A percentile compares a stretch with the other conserved stretches of the same genome.
These are phyloP conservation scores for Lasioglossum albipes DNA, from an alignment of 1,140 invertebrate genomes.

Conservation along the genomic window DNA sequence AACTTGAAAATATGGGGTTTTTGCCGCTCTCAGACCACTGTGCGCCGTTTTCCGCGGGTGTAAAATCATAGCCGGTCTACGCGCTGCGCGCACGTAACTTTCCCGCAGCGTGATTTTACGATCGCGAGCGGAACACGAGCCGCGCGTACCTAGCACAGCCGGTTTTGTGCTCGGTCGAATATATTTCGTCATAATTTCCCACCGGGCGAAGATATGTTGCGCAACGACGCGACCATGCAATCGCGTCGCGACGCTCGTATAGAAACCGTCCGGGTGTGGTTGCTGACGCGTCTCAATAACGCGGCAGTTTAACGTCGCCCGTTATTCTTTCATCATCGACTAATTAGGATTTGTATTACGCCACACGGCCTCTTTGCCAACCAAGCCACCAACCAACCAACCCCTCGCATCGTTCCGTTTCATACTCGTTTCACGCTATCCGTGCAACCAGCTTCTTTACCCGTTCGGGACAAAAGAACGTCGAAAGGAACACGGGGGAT, in stretches of 20 bases:
- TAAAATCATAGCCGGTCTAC: not conserved
- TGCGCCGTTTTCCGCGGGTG: conserved; percentile 3
- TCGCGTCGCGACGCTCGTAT: not conserved
- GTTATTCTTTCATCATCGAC: not conserved
- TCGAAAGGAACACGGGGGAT: not conserved
- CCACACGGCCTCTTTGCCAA: too few species aligned
- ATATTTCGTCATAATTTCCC: conserved; percentile 25
- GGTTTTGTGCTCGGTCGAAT: not conserved
- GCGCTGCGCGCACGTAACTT: too few species aligned
- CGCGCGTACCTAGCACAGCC: not conserved
- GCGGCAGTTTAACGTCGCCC: not conserved
- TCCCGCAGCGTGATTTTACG: not conserved
- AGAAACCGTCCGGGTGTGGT: not conserved
- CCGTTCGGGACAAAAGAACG: not conserved
- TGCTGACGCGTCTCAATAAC: not conserved
- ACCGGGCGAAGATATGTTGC: not conserved
- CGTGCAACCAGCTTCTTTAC: too few species aligned
- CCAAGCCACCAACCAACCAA: too few species aligned
- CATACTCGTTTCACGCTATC: too few species aligned
- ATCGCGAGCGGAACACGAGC: not conserved
- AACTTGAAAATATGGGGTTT: too few species aligned
- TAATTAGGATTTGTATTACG: conserved; percentile 28
- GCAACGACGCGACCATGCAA: not conserved
- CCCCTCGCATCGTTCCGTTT: not conserved
- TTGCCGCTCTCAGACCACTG: too few species aligned